These are phyloP conservation scores for Xestobium rufovillosum DNA, from an alignment of 2,888 invertebrate species.

Conservation along the genomic window DNA sequence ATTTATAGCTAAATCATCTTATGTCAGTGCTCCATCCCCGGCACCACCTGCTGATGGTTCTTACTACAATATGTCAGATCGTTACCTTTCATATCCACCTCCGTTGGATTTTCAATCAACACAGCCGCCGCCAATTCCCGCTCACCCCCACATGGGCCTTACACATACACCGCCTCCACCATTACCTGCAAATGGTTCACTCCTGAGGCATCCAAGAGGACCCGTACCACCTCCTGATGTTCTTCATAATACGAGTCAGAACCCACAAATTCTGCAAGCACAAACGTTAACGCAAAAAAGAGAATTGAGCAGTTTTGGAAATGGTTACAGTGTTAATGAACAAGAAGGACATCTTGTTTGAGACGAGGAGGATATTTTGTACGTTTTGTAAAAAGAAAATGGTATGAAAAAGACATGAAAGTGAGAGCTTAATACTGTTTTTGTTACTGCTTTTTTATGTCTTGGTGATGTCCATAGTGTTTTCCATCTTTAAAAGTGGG, in stretches of 20 bases:
- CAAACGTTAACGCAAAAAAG: slow-evolving; percentile 41
- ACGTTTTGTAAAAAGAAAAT: slow-evolving; percentile 30
- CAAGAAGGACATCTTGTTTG: slow-evolving; percentile 45
- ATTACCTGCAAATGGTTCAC: slow-evolving; percentile 40
- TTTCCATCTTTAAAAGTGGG: too few relatives aligned
- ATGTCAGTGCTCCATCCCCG: slow-evolving; percentile 60
- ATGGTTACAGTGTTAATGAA: slow-evolving; percentile 43
- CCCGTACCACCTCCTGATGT: slow-evolving; percentile 42
- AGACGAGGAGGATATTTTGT: slow-evolving; percentile 39
- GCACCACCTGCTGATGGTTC: slow-evolving; percentile 72
- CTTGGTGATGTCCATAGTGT: too few relatives aligned
- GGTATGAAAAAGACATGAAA: not conserved
- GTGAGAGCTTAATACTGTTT: too few relatives aligned
- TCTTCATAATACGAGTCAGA: slow-evolving; percentile 42
- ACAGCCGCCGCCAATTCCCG: slow-evolving; percentile 37
- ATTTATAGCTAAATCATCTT: slow-evolving; percentile 54
- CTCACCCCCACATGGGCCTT: slow-evolving; percentile 45
- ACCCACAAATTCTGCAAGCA: slow-evolving; percentile 42
- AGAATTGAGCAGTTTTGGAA: slow-evolving; percentile 42
- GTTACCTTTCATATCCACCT: slow-evolving; percentile 75
- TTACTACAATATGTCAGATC: slow-evolving; percentile 74
- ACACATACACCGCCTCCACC: slow-evolving; percentile 37
- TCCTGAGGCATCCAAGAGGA: slow-evolving; percentile 36
- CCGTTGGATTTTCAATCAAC: slow-evolving; percentile 56
- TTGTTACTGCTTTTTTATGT: too few relatives aligned